Conservation (phyloP, 2,888 invertebrate genomes). For the Torymus texanus region DNA sequence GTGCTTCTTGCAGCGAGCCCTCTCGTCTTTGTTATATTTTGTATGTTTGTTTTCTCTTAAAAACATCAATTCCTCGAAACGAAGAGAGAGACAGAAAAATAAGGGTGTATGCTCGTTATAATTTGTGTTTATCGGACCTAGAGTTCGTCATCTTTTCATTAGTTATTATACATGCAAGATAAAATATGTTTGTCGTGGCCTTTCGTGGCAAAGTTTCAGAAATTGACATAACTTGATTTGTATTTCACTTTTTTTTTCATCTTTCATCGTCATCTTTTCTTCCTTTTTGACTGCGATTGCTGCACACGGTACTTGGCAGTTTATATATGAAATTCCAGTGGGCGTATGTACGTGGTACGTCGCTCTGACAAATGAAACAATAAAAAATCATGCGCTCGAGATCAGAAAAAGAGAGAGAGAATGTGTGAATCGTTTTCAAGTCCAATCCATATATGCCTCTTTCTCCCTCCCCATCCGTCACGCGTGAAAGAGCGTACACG, state of each 20-base stretch:
- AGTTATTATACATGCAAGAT: conserved; percentile 35
- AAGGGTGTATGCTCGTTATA: conserved; percentile 8
- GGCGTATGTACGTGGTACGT: conserved; percentile 8
- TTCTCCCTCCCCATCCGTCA: not conserved
- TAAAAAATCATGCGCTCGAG: conserved; percentile 19
- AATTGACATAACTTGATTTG: conserved; percentile 50
- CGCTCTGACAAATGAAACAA: conserved; percentile 18
- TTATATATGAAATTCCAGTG: conserved; percentile 50
- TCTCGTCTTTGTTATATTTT: not conserved
- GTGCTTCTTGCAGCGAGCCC: conserved; percentile 39
- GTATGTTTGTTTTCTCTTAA: conserved; percentile 1
- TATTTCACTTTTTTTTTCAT: conserved; percentile 12
- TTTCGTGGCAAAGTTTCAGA: conserved; percentile 17
- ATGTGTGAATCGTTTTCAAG: not conserved
- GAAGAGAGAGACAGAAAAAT: conserved; percentile 37
- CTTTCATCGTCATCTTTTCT: conserved; percentile 8
- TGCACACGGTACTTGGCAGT: conserved; percentile 50
- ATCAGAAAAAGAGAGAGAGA: no score
- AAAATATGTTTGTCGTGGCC: conserved; percentile 33
- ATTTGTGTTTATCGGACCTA: conserved; percentile 22
- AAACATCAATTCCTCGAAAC: conserved; percentile 54
- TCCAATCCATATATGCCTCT: not conserved
- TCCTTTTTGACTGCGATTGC: conserved; percentile 15
- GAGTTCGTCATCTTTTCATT: not conserved
- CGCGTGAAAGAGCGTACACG: not conserved